Evolutionary conservation across 2,113 vertebrate species (phyloP).

Genomic region (Labrus mixtus): DNA sequence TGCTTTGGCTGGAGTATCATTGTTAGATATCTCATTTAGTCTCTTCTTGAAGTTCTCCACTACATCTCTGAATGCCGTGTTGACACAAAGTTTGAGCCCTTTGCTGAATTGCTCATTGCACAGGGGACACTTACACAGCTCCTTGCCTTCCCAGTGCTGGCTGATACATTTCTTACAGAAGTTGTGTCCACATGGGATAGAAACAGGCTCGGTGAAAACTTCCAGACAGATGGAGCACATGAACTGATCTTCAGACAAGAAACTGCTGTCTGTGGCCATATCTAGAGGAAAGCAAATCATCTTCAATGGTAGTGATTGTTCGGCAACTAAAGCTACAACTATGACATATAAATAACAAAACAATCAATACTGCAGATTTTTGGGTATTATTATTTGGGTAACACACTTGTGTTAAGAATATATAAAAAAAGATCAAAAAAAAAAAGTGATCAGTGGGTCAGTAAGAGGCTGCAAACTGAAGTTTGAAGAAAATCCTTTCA

Average conservation of each 20-base stretch:
- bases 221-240: constrained; percentile 63
- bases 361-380: not conserved
- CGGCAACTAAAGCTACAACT: not conserved
- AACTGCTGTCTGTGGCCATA: constrained; percentile 42
- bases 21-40: not conserved
- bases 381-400: too few relatives aligned
- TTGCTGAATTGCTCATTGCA: constrained; percentile 52
- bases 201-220: constrained; percentile 55
- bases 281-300: not conserved
- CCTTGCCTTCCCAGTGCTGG: constrained; percentile 46
- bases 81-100: constrained; percentile 53
- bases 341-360: not conserved
- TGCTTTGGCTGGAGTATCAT: not conserved
- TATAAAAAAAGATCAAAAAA: too few relatives aligned
- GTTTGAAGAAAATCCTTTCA: too few relatives aligned
- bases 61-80: constrained; percentile 55
- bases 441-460: too few relatives aligned
- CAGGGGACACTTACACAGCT: constrained; percentile 53
- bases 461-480: too few relatives aligned
- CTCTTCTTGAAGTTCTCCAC: constrained; percentile 59
- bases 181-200: constrained; percentile 68
- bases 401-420: too few relatives aligned
- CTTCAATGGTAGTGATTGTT: not conserved
- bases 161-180: constrained; percentile 61
- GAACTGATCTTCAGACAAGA: constrained; percentile 59